Percentiles rank a stretch among this genome's conserved stretches.
phyloP scores from a whole-genome alignment of 2,888 invertebrate genomes.

The Alloscopus bannaensis region DNA sequence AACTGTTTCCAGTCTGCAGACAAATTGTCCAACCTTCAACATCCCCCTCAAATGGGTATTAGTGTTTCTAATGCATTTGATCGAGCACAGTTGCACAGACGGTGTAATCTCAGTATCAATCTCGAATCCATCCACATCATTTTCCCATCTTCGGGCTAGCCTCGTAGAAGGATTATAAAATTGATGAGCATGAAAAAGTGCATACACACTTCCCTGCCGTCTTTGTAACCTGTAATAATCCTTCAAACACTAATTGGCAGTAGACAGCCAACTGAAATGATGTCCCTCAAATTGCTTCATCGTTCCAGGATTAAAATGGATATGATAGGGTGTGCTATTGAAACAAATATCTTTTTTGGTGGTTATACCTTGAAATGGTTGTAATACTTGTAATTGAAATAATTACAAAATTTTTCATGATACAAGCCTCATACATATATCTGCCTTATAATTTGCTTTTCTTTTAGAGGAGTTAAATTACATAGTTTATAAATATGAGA shows the following conservation, averaged over 20 bases:
- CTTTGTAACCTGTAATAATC: conserved; percentile 63
- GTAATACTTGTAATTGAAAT: no score
- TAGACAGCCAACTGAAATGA: conserved; percentile 37
- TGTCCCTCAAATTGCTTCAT: conserved; percentile 53
- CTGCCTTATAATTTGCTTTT: no score
- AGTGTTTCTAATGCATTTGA: not conserved
- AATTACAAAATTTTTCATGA: no score
- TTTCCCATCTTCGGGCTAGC: conserved; percentile 10
- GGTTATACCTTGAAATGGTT: no score
- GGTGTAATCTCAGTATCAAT: conserved; percentile 52
- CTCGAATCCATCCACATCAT: conserved; percentile 43
- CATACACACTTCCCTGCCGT: conserved; percentile 18
- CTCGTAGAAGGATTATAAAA: conserved; percentile 14
- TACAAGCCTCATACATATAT: no score
- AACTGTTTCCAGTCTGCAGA: conserved; percentile 20
- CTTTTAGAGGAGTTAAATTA: no score
- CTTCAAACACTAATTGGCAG: conserved; percentile 61
- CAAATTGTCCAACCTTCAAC: conserved; percentile 7
- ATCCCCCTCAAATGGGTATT: conserved; percentile 3
- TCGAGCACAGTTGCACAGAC: conserved; percentile 25
- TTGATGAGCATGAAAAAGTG: not conserved
- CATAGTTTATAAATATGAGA: no score
- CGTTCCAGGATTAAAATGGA: conserved; percentile 17
- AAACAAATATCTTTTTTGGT: no score
- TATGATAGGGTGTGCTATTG: not conserved